Conservation (phyloP, 1,140 invertebrate genomes). For the Dendrolimus punctatus region DNA sequence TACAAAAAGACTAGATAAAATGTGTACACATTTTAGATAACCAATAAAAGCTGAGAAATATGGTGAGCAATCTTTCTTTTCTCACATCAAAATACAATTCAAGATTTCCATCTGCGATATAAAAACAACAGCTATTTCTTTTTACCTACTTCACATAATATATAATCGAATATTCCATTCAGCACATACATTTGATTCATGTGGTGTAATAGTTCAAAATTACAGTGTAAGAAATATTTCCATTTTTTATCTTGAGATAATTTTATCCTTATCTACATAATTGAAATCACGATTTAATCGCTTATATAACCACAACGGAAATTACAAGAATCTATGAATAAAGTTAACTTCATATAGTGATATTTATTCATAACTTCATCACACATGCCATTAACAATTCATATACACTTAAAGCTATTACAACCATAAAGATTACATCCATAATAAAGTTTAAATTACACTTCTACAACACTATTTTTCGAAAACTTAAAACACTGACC, state of each 20-base stretch:
- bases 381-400: constrained; percentile 15
- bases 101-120: no score
- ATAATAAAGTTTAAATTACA: constrained; percentile 26
- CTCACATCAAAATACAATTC: no score
- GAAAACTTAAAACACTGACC: constrained; percentile 13
- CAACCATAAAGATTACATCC: constrained; percentile 6
- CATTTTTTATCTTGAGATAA: not conserved
- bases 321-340: constrained; percentile 44
- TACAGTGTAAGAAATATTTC: no score
- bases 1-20: no score
- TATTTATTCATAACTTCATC: constrained; percentile 18
- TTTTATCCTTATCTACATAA: constrained; percentile 48
- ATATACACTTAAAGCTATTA: constrained; percentile 3
- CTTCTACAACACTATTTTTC: constrained; percentile 2
- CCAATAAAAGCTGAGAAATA: no score
- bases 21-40: no score
- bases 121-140: no score
- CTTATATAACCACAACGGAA: constrained; percentile 14
- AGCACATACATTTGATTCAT: no score
- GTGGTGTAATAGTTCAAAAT: no score
- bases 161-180: no score
- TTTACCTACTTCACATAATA: no score
- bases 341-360: constrained; percentile 45
- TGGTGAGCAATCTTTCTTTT: no score
- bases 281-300: constrained; percentile 51